phyloP scores from a whole-genome alignment of 2,888 invertebrate genomes.

The Lycia hirtaria region DNA sequence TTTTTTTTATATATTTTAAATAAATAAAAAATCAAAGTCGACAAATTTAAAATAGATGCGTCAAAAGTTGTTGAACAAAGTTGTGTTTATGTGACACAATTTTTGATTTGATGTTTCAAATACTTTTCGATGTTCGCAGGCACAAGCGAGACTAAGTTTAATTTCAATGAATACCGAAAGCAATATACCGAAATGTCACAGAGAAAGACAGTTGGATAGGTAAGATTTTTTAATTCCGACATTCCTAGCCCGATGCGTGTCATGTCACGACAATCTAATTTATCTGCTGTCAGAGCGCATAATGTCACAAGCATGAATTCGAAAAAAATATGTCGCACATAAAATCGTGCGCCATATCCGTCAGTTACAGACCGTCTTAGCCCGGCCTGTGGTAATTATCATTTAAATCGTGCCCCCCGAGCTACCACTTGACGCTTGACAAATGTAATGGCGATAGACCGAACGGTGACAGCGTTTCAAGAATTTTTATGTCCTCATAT shows the following conservation, averaged over 20 bases:
- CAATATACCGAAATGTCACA: too few species aligned
- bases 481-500: conserved; percentile 84
- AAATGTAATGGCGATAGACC: conserved; percentile 81
- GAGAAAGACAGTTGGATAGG: too few species aligned
- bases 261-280: conserved; percentile 5
- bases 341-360: conserved; percentile 49
- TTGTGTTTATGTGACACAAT: too few species aligned
- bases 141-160: too few species aligned
- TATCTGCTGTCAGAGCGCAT: conserved; percentile 9
- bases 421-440: conserved; percentile 82
- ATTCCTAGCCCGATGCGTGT: not conserved
- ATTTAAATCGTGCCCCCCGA: conserved; percentile 81
- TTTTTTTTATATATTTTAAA: too few species aligned
- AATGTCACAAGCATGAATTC: conserved; percentile 18
- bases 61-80: too few species aligned
- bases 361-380: conserved; percentile 41
- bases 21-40: too few species aligned
- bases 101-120: too few species aligned
- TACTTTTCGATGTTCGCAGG: too few species aligned
- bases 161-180: too few species aligned
- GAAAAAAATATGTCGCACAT: conserved; percentile 30
- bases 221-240: too few species aligned
- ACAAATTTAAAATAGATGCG: too few species aligned
- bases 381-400: conserved; percentile 78
- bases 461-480: conserved; percentile 74